Percentiles rank a stretch among this genome's conserved stretches.
phyloP scores from a whole-genome alignment of 2,797 vertebrate genomes.

The Ataeniobius toweri region DNA sequence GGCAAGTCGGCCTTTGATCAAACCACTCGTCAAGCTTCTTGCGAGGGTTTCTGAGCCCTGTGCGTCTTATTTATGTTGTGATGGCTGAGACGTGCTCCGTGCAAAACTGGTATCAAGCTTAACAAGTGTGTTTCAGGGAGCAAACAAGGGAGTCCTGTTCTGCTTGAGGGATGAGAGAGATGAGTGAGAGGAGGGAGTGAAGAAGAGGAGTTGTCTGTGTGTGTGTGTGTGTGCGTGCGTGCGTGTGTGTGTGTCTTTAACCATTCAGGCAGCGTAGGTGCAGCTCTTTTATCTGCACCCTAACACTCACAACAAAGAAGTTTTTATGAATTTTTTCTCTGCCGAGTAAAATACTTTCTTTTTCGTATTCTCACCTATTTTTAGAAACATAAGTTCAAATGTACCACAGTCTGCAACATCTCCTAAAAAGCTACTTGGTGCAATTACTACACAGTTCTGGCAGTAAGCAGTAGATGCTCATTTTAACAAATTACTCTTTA shows the following conservation, averaged over 20 bases:
- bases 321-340: slow-evolving; percentile 14
- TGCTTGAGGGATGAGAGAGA: slow-evolving; percentile 45
- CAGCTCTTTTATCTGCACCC: slow-evolving; percentile 70
- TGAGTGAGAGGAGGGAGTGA: slow-evolving; percentile 25
- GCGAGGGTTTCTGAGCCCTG: slow-evolving; percentile 27
- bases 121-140: slow-evolving; percentile 32
- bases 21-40: slow-evolving; percentile 40
- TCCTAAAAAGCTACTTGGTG: slow-evolving; percentile 24
- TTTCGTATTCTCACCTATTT: slow-evolving; percentile 57
- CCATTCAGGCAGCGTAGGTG: slow-evolving; percentile 62
- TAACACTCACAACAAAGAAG: slow-evolving; percentile 64
- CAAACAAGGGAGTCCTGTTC: slow-evolving; percentile 44
- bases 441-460: too few species aligned
- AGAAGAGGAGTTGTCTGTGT: background rate
- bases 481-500: too few species aligned
- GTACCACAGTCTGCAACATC: slow-evolving; percentile 15
- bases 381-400: slow-evolving; percentile 44
- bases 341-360: slow-evolving; percentile 47
- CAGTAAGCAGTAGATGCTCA: too few species aligned
- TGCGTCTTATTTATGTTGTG: slow-evolving; percentile 43
- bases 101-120: slow-evolving; percentile 36
- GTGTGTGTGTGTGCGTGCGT: slow-evolving; percentile 25
- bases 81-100: slow-evolving; percentile 29
- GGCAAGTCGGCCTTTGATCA: slow-evolving; percentile 46
- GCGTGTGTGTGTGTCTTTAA: slow-evolving; percentile 32